Evolutionary conservation across 2,888 invertebrate species (phyloP).

Genomic region (Operophtera brumata): DNA sequence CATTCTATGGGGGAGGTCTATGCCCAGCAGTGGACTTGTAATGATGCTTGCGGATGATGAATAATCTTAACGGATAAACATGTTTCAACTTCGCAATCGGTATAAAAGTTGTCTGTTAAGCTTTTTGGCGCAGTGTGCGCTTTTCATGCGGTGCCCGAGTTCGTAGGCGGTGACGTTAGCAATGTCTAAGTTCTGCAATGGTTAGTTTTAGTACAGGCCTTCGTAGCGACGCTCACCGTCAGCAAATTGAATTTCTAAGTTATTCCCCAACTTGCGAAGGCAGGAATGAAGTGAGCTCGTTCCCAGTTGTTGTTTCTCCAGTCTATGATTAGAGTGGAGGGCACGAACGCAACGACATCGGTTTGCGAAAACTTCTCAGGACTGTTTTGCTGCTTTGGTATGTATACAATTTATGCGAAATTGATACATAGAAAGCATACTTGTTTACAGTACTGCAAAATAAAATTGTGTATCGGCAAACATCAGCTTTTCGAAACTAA

Average conservation of each 20-base stretch:
- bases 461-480: too few species aligned
- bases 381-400: constrained; percentile 23
- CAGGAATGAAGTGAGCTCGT: constrained; percentile 70
- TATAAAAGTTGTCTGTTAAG: constrained; percentile 30
- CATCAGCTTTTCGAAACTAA: too few species aligned
- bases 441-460: too few species aligned
- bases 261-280: constrained; percentile 66
- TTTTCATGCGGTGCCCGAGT: constrained; percentile 38
- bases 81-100: constrained; percentile 20
- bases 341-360: constrained; percentile 41
- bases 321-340: constrained; percentile 56
- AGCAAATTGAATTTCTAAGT: constrained; percentile 75
- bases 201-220: constrained; percentile 43
- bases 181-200: constrained; percentile 50
- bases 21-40: too few species aligned
- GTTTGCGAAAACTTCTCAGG: constrained; percentile 39
- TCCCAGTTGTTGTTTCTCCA: constrained; percentile 62
- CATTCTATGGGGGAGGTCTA: too few species aligned
- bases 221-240: constrained; percentile 53
- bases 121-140: constrained; percentile 35
- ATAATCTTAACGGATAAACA: too few species aligned
- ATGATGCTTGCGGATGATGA: too few species aligned
- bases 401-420: neutral
- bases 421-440: neutral
- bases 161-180: constrained; percentile 44